Evolutionary conservation across 2,888 invertebrate genomes (phyloP).

Genomic region (Parasteatoda lunata): DNA sequence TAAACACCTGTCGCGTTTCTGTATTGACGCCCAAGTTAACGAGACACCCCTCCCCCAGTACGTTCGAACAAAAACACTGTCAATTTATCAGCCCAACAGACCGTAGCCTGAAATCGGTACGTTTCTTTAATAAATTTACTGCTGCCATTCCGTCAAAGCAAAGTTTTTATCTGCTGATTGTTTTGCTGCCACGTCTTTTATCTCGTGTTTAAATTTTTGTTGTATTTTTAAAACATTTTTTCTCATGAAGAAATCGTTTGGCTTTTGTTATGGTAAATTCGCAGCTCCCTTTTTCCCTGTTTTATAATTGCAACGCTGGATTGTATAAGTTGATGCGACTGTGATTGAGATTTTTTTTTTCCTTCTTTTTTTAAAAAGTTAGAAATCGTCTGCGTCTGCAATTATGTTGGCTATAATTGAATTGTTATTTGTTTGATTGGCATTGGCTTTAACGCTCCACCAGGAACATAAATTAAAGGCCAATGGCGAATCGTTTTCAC

Average conservation of each 20-base stretch:
- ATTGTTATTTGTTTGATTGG: slow-evolving; percentile 8
- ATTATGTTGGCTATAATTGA: slow-evolving; percentile 21
- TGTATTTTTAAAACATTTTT: slow-evolving; percentile 2
- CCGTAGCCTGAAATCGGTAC: slow-evolving; percentile 64
- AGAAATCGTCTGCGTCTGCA: background rate
- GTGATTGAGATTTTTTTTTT: background rate
- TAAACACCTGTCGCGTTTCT: slow-evolving; percentile 62
- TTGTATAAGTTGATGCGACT: slow-evolving; percentile 2
- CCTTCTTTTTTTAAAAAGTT: background rate
- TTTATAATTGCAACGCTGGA: slow-evolving; percentile 24
- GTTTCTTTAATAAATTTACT: slow-evolving; percentile 60
- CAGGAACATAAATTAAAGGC: slow-evolving; percentile 4
- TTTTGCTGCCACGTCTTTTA: slow-evolving; percentile 30
- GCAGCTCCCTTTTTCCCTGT: background rate
- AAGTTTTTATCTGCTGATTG: slow-evolving; percentile 16
- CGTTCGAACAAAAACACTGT: slow-evolving; percentile 36
- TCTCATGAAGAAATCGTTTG: background rate
- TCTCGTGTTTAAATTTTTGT: slow-evolving; percentile 15
- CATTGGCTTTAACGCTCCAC: background rate
- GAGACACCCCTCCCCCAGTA: slow-evolving; percentile 31
- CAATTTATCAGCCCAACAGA: slow-evolving; percentile 63
- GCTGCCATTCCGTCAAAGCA: background rate
- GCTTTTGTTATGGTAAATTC: background rate
- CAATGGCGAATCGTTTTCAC: slow-evolving; percentile 7
- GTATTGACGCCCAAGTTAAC: slow-evolving; percentile 63